Percentiles rank a stretch among this genome's conserved stretches.
Evolutionary conservation across 2,888 invertebrate species (phyloP).

Genomic region (Megalurothrips usitatus): DNA sequence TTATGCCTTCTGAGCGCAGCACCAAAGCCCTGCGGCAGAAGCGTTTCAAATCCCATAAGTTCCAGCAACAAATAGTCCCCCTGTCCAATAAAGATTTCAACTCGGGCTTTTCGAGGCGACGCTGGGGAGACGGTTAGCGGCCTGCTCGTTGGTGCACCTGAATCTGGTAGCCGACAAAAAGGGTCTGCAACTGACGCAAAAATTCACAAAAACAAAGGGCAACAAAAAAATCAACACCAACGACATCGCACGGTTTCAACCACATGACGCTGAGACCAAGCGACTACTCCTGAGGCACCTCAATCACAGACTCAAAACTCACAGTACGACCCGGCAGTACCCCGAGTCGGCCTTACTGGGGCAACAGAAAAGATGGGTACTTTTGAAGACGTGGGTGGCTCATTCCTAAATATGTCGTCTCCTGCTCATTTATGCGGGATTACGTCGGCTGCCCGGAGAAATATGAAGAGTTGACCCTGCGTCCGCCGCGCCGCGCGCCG

Average conservation of each 20-base stretch:
- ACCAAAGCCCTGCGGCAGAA: not conserved
- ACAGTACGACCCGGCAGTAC: too few species aligned
- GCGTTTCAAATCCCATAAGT: slow-evolving; percentile 24
- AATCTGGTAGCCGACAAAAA: too few species aligned
- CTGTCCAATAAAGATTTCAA: slow-evolving; percentile 26
- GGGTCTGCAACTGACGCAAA: too few species aligned
- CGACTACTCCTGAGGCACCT: too few species aligned
- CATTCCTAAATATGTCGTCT: slow-evolving; percentile 23
- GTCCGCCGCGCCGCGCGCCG: not conserved
- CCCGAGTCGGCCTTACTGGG: not conserved
- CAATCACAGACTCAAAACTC: too few species aligned
- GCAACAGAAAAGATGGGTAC: not conserved
- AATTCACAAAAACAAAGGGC: too few species aligned
- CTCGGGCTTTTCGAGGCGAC: not conserved
- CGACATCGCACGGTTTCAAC: too few species aligned
- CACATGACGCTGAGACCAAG: too few species aligned
- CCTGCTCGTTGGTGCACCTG: not conserved
- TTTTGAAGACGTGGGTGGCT: not conserved
- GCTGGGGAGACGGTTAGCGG: not conserved
- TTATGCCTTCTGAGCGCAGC: too few species aligned
- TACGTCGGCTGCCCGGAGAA: not conserved
- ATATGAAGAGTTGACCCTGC: not conserved
- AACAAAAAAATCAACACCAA: too few species aligned
- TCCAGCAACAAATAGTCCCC: slow-evolving; percentile 5
- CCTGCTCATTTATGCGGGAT: slow-evolving; percentile 2